Evolutionary conservation across 2,113 vertebrate genomes (phyloP).

Genomic region (Girardinichthys multiradiatus): DNA sequence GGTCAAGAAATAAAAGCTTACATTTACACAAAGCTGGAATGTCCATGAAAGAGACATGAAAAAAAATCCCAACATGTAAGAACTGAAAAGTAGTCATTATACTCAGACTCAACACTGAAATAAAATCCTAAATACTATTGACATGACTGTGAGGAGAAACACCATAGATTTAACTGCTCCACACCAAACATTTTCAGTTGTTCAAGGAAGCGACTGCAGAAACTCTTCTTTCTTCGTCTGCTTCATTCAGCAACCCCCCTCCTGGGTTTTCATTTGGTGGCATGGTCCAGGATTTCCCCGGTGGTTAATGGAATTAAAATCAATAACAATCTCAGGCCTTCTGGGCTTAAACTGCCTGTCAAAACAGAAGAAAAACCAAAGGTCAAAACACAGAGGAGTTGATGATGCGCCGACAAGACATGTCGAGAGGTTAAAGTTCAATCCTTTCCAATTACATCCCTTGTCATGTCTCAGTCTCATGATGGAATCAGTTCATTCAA

Average conservation of each 20-base stretch:
- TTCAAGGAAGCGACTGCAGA: too few species aligned
- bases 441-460: not conserved
- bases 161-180: not conserved
- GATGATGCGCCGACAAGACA: not conserved
- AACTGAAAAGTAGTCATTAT: too few species aligned
- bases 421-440: not conserved
- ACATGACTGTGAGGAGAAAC: too few species aligned
- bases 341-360: conserved; percentile 67
- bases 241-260: too few species aligned
- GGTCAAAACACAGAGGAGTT: not conserved
- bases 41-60: not conserved
- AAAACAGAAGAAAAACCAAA: conserved; percentile 18
- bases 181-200: not conserved
- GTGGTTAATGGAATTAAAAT: conserved; percentile 74
- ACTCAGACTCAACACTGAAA: too few species aligned
- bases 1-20: not conserved
- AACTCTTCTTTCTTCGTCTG: too few species aligned
- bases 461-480: not conserved
- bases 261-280: too few species aligned
- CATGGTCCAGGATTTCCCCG: conserved; percentile 11
- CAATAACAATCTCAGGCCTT: conserved; percentile 66
- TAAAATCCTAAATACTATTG: too few species aligned
- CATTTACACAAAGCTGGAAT: not conserved
- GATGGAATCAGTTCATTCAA: too few species aligned
- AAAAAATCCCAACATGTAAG: not conserved